A percentile compares a stretch with the other conserved stretches of the same genome.
phyloP scores from a whole-genome alignment of 2,113 vertebrate genomes.

The Butorides virescens region DNA sequence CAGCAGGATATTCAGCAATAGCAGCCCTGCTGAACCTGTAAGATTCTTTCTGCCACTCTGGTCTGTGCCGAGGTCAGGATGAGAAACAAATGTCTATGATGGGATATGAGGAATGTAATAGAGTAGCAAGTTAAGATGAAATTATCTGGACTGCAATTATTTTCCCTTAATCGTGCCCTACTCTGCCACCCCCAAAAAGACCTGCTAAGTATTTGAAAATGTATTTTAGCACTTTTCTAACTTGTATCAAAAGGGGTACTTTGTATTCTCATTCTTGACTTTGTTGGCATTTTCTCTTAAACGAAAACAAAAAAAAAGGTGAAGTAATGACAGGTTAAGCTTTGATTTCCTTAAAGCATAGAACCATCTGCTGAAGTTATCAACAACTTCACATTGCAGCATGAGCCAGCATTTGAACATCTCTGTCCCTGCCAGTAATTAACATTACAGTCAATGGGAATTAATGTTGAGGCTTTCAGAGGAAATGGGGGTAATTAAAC shows the following conservation, averaged over 20 bases:
- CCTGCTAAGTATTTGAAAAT: neutral
- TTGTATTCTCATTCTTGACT: neutral
- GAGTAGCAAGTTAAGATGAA: neutral
- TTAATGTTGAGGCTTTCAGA: conserved; percentile 30
- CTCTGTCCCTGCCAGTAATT: neutral
- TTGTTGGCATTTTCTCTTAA: neutral
- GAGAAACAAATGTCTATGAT: conserved; percentile 32
- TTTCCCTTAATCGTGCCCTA: neutral
- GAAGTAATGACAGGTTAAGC: neutral
- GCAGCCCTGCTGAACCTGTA: conserved; percentile 1
- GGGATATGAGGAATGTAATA: neutral
- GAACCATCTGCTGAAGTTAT: neutral
- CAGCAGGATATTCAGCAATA: conserved; percentile 21
- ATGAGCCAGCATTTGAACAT: neutral
- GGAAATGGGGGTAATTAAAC: conserved; percentile 57
- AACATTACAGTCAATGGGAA: conserved; percentile 23
- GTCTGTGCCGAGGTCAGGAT: conserved; percentile 31
- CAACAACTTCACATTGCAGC: neutral
- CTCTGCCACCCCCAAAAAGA: neutral
- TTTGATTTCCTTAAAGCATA: neutral
- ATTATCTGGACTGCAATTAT: neutral
- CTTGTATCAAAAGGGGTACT: neutral
- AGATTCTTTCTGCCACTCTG: neutral
- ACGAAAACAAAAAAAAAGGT: neutral
- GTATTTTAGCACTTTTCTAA: neutral